These are phyloP conservation scores for Sebastes miniatus DNA, from an alignment of 2,797 vertebrate species.

Conservation along the genomic window DNA sequence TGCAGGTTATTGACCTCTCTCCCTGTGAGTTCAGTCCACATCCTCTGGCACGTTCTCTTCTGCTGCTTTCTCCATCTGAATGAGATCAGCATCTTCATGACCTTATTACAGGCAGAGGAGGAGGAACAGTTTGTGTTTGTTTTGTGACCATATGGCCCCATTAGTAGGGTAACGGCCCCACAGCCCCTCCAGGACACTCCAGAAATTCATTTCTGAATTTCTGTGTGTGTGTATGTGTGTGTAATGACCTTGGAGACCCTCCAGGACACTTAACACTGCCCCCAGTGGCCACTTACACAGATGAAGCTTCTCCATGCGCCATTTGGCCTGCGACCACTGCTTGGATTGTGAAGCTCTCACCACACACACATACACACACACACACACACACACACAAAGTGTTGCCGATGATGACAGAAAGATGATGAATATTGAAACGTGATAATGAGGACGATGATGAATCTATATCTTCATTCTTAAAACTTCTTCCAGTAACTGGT, in stretches of 20 bases:
- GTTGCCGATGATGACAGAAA: background rate
- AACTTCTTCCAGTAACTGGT: background rate
- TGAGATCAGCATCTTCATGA: conserved; percentile 74
- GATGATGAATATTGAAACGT: background rate
- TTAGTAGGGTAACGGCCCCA: conserved; percentile 84
- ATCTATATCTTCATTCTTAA: background rate
- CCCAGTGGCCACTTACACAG: conserved; percentile 69
- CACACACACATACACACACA: background rate
- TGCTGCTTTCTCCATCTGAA: conserved; percentile 58
- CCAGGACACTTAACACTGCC: conserved; percentile 72
- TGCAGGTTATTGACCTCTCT: conserved; percentile 57
- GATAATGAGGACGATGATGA: background rate
- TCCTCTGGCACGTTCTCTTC: conserved; percentile 49
- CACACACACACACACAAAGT: background rate
- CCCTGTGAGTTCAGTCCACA: conserved; percentile 44
- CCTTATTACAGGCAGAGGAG: conserved; percentile 75
- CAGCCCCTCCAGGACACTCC: conserved; percentile 74
- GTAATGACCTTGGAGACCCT: conserved; percentile 68
- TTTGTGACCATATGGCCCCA: conserved; percentile 86
- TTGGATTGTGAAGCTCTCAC: conserved; percentile 21
- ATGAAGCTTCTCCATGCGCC: conserved; percentile 57
- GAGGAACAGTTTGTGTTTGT: conserved; percentile 83
- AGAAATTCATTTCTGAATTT: conserved; percentile 43
- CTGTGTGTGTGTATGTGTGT: conserved; percentile 5
- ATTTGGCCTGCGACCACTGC: conserved; percentile 60